Percentiles rank a stretch among this genome's conserved stretches.
Evolutionary conservation across 1,140 invertebrate species (phyloP).

Genomic region (Camponotus floridanus): DNA sequence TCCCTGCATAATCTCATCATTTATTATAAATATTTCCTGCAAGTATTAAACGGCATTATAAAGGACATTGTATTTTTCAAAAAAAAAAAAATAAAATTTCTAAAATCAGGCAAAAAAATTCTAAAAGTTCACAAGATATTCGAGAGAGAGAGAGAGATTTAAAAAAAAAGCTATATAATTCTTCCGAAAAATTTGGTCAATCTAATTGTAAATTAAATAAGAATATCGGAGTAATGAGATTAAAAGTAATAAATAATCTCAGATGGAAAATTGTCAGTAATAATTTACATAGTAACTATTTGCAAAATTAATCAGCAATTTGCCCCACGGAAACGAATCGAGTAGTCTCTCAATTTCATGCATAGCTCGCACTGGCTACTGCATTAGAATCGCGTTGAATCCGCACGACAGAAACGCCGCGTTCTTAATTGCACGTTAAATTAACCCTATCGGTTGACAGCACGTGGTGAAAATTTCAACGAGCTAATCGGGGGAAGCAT

Average conservation of each 20-base stretch:
- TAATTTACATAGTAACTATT: slow-evolving; percentile 42
- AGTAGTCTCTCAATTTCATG: slow-evolving; percentile 28
- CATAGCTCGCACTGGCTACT: neutral
- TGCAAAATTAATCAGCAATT: slow-evolving; percentile 57
- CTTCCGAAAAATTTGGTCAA: neutral
- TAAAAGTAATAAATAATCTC: slow-evolving; percentile 6
- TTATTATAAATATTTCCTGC: neutral
- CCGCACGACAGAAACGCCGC: slow-evolving; percentile 24
- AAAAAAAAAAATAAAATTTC: neutral
- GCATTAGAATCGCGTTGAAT: slow-evolving; percentile 4
- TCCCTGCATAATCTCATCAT: no score
- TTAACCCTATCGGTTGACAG: slow-evolving; percentile 45
- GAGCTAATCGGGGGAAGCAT: slow-evolving; percentile 43
- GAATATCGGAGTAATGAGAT: neutral
- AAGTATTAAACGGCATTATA: neutral
- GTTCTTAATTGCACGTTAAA: slow-evolving; percentile 58
- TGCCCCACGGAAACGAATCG: slow-evolving; percentile 12
- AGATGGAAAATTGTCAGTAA: neutral
- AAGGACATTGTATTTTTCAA: neutral
- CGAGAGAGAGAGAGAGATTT: neutral
- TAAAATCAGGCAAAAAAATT: neutral
- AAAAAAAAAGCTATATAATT: neutral
- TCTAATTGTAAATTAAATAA: neutral
- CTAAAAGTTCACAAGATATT: neutral
- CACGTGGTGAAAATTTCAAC: slow-evolving; percentile 61